These are phyloP conservation scores for Caenorhabditis sinica DNA, from an alignment of 2,888 invertebrate species.

Conservation along the genomic window DNA sequence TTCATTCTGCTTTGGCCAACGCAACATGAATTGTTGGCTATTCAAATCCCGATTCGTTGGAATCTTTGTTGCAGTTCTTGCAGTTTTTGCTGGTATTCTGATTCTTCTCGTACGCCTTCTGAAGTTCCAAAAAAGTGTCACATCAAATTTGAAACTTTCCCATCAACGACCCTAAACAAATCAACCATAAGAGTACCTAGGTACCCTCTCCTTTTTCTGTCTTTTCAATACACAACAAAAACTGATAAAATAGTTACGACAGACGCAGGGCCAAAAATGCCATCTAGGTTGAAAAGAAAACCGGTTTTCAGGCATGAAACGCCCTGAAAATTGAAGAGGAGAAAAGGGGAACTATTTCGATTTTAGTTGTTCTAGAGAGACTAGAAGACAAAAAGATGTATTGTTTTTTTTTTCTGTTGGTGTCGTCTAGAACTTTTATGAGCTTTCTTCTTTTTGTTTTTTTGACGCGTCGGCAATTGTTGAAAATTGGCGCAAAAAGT, in stretches of 20 bases:
- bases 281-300: neutral
- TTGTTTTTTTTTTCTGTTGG: conserved; percentile 21
- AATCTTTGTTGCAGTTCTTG: neutral
- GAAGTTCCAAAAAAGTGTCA: conserved; percentile 14
- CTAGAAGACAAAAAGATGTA: conserved; percentile 1
- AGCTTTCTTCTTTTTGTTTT: conserved; percentile 25
- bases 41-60: neutral
- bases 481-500: conserved; percentile 29
- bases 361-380: neutral
- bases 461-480: conserved; percentile 10
- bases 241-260: conserved; percentile 51
- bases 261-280: conserved; percentile 16
- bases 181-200: conserved; percentile 27
- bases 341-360: neutral
- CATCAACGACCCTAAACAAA: too few species aligned
- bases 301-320: conserved; percentile 49
- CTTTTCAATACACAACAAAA: conserved; percentile 14
- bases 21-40: neutral
- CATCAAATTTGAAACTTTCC: conserved; percentile 27
- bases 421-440: conserved; percentile 5
- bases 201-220: conserved; percentile 1
- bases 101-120: neutral
- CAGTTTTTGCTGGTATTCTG: neutral
- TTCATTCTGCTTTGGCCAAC: conserved; percentile 20
- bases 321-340: conserved; percentile 25